Conservation (phyloP, 2,113 vertebrate genomes). For the Pongo pygmaeus region DNA sequence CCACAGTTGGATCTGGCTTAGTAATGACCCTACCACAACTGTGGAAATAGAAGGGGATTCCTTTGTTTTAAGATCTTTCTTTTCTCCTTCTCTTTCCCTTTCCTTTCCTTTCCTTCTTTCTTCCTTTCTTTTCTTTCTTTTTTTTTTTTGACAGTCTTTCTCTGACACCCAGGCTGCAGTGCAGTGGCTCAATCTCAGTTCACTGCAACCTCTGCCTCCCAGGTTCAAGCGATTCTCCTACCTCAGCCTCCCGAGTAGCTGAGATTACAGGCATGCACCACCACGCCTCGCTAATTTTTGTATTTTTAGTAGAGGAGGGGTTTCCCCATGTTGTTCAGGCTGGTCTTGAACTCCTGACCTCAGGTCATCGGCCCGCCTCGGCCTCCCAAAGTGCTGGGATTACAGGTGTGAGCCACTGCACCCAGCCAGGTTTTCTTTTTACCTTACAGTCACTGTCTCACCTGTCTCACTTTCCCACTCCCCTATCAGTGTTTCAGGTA, state of each 20-base stretch:
- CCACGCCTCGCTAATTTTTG: background rate
- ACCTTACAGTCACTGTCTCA: background rate
- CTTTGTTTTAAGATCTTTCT: no score
- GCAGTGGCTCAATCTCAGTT: no score
- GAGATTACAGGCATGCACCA: no score
- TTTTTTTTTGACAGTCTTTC: background rate
- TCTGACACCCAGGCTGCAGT: no score
- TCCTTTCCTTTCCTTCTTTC: rapidly evolving
- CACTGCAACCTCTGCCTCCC: background rate
- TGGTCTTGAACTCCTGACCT: background rate
- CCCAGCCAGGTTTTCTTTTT: no score
- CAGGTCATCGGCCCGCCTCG: rapidly evolving
- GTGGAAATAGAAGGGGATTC: no score
- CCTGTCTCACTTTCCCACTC: background rate
- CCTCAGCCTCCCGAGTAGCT: no score
- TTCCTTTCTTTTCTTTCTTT: background rate
- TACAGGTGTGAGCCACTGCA: background rate
- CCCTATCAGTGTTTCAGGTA: background rate
- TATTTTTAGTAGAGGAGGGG: background rate
- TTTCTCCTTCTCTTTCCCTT: background rate
- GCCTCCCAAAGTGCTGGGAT: background rate
- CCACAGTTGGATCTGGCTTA: background rate
- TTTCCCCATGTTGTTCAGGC: background rate
- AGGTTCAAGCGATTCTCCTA: background rate
- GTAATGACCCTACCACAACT: background rate